Evolutionary conservation across 92 coral and sea anemone species (phyloP).

Genomic region (Paramuricea clavata): DNA sequence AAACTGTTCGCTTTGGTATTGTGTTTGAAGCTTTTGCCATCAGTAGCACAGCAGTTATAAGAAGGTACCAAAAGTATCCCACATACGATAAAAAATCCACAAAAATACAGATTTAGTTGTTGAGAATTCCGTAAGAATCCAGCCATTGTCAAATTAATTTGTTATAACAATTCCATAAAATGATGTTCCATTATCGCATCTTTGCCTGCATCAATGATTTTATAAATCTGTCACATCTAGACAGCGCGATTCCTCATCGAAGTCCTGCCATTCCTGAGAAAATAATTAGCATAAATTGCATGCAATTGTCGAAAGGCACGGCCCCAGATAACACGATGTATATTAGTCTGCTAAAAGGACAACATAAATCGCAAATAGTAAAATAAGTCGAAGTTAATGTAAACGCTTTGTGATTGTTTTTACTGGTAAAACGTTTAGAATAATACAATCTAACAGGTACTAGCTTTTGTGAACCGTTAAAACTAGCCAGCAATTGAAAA

Average conservation of each 20-base stretch:
- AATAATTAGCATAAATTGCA: neutral
- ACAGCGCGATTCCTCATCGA: neutral
- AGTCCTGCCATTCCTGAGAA: neutral
- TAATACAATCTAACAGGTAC: constrained; percentile 33
- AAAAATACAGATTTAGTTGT: neutral
- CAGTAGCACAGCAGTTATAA: neutral
- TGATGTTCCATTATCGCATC: neutral
- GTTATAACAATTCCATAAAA: neutral
- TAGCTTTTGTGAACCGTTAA: neutral
- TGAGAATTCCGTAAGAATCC: neutral
- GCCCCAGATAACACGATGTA: neutral
- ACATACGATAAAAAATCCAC: neutral
- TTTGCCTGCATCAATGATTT: neutral
- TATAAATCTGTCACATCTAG: neutral
- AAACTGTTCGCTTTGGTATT: neutral
- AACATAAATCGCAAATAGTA: neutral
- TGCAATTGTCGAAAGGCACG: neutral
- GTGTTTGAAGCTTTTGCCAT: neutral
- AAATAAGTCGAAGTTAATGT: neutral
- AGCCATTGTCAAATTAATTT: neutral
- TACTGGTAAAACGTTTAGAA: constrained; percentile 30
- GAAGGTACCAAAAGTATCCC: neutral
- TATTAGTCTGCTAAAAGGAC: neutral
- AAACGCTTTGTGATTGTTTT: constrained; percentile 26
- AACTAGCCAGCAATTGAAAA: neutral